Evolutionary conservation across 2,888 invertebrate genomes (phyloP), one percentile per base, ranked within the genome.

Genomic region (Cheilosia urbana): DNA sequence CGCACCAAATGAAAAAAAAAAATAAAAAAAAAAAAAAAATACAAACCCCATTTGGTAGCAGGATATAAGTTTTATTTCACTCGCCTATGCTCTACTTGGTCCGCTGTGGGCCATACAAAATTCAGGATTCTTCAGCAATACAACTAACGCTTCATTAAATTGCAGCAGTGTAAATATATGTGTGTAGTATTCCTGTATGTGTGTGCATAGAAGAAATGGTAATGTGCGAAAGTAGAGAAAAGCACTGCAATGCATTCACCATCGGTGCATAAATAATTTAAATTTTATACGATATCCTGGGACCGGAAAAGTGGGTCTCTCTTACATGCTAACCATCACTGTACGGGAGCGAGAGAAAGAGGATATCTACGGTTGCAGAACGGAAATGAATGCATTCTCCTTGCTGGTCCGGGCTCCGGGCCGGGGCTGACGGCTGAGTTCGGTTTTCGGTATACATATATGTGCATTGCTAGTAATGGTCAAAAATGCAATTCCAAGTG

Each of bases 221-320:
- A 34, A 40, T 66, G 27, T 27, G 45, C 37, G 21, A 17, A 66
- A 27, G 42, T 47, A 47, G 15, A 60, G 42, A 17, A 80, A 69
- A 71, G 84, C 79, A 75, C 63, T 84, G 84, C 84, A 80, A 76
- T 77, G 84, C 84, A 84, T 76, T 80, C 49, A 60, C 84, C 69
- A 80, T 80, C 75, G 80, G 80, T 84, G 84, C 75, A 84, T 84
- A 80, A 84, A 80, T 84, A 84, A 84, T 84, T 84, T 80, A 71
- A 84, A 84, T 84, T 80, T 84, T 80, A 80, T 76, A 71, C 75
- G 84, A 80, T 75, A 84, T 71, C 75, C 80, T 71, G 75, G 47
- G 27, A 71, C 75, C 84, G 80, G 80, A 66, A 71, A 73, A 66
- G 60, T 80, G 75, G 75, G 71, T 62, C 58, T 63, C 72, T 53